phyloP scores from a whole-genome alignment of 2,888 invertebrate genomes.

The Ceriagrion tenellum region DNA sequence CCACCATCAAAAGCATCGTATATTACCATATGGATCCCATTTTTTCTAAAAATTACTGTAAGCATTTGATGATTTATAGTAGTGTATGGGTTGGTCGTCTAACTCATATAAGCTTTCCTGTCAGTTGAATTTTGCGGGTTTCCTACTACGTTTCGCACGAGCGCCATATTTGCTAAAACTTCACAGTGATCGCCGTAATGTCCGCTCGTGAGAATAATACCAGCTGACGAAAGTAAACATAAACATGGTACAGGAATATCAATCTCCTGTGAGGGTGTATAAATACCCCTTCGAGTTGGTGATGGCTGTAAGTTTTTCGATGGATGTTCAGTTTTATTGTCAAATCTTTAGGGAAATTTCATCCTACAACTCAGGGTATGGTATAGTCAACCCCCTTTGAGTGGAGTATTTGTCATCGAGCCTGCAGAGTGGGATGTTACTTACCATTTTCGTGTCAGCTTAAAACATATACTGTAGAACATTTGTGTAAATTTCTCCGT shows the following conservation, averaged over 20 bases:
- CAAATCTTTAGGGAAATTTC: background rate
- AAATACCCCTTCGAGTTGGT: slow-evolving; percentile 97
- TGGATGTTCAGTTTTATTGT: background rate
- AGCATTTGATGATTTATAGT: too few relatives aligned
- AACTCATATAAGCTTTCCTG: background rate
- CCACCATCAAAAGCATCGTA: too few relatives aligned
- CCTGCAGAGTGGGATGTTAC: background rate
- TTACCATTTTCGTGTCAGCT: background rate
- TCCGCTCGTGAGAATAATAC: background rate
- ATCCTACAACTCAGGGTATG: background rate
- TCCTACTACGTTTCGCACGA: background rate
- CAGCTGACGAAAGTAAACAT: slow-evolving; percentile 71
- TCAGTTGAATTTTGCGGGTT: slow-evolving; percentile 48
- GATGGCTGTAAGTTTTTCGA: slow-evolving; percentile 89
- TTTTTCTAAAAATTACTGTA: too few relatives aligned
- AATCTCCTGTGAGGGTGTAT: slow-evolving; percentile 96
- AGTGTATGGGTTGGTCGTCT: too few relatives aligned
- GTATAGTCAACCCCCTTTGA: too few relatives aligned
- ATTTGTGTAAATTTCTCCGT: too few relatives aligned
- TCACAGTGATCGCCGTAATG: slow-evolving; percentile 71
- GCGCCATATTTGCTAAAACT: slow-evolving; percentile 76
- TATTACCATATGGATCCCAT: too few relatives aligned
- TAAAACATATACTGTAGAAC: background rate
- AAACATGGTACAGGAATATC: slow-evolving; percentile 97
- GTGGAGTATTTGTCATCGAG: background rate